Evolutionary conservation across 2,113 vertebrate genomes (phyloP).

Genomic region (Eulemur rufifrons): DNA sequence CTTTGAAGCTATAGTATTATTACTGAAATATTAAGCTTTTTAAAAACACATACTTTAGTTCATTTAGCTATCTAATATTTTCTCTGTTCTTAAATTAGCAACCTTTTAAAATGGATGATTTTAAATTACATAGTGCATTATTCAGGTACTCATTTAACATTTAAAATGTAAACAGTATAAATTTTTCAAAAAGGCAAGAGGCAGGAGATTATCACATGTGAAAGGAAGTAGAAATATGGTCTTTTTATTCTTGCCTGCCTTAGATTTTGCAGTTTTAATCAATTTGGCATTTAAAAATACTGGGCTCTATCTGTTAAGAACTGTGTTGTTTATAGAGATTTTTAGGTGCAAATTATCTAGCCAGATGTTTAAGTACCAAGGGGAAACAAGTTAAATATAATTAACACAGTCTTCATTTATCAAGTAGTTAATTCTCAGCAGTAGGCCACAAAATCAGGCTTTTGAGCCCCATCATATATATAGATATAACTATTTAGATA

Average conservation of each 20-base stretch:
- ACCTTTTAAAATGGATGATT: constrained; percentile 67
- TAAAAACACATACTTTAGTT: constrained; percentile 15
- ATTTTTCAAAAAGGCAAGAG: constrained; percentile 60
- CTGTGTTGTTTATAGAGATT: constrained; percentile 74
- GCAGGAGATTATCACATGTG: constrained; percentile 56
- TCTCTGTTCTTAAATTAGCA: constrained; percentile 71
- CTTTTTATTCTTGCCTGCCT: constrained; percentile 35
- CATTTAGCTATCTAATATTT: constrained; percentile 63
- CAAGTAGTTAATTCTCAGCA: constrained; percentile 81
- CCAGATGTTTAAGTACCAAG: constrained; percentile 81
- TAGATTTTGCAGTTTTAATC: constrained; percentile 63
- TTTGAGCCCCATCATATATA: constrained; percentile 46
- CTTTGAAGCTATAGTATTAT: not conserved
- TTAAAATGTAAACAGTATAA: constrained; percentile 71
- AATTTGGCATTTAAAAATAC: constrained; percentile 56
- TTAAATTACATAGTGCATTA: constrained; percentile 59
- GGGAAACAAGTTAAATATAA: constrained; percentile 79
- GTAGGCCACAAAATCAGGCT: constrained; percentile 50
- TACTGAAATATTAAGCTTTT: constrained; percentile 19
- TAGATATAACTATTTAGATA: constrained; percentile 50
- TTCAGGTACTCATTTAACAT: constrained; percentile 62
- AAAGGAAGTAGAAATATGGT: constrained; percentile 60
- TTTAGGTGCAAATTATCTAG: constrained; percentile 81
- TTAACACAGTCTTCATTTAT: constrained; percentile 79
- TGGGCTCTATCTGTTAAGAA: constrained; percentile 68